phyloP scores from a whole-genome alignment of 2,888 invertebrate genomes.

The Tachina lurida region DNA sequence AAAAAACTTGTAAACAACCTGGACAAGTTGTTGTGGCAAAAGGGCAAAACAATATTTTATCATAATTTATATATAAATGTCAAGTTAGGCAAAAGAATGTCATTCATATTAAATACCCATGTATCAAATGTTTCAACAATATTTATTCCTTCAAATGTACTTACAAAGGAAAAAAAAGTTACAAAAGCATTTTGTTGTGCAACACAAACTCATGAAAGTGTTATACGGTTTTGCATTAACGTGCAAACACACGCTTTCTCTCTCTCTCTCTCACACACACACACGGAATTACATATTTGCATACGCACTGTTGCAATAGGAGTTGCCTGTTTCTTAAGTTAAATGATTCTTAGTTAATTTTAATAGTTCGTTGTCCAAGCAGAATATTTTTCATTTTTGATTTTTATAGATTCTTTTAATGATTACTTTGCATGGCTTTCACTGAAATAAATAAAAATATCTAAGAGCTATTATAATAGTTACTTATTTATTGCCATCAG shows the following conservation, averaged over 20 bases:
- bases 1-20: constrained; percentile 17
- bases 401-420: neutral
- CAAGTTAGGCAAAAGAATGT: constrained; percentile 63
- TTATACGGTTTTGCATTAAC: neutral
- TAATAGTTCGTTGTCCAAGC: neutral
- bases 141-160: constrained; percentile 1
- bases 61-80: constrained; percentile 53
- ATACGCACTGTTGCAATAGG: neutral
- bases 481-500: no score
- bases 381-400: neutral
- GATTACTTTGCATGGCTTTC: no score
- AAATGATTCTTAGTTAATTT: neutral
- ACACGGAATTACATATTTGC: neutral
- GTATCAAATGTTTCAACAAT: constrained; percentile 18
- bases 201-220: no score
- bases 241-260: neutral
- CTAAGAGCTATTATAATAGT: no score
- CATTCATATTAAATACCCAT: constrained; percentile 53
- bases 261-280: neutral
- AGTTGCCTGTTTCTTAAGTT: neutral
- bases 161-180: no score
- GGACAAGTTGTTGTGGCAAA: constrained; percentile 26
- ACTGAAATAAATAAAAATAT: no score
- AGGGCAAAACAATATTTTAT: constrained; percentile 11
- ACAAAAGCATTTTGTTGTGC: neutral